These are phyloP conservation scores for Gorsachius magnificus DNA, from an alignment of 2,797 vertebrate species.

Conservation along the genomic window DNA sequence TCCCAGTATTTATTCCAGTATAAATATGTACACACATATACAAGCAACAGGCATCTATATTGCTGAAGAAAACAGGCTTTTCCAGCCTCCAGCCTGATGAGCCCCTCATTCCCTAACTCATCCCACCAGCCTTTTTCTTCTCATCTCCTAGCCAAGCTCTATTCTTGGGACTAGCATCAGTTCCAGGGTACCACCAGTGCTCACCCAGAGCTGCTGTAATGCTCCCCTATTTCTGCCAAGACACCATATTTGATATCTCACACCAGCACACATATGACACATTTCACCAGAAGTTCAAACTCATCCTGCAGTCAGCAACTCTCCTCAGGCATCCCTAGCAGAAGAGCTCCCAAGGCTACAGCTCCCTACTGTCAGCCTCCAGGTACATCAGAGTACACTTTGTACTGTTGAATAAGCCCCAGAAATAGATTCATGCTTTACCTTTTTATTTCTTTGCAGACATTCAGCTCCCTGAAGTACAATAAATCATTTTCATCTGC, in stretches of 20 bases:
- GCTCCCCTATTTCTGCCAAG: neutral
- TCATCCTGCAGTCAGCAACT: neutral
- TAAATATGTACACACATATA: neutral
- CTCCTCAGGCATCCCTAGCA: neutral
- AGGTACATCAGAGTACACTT: neutral
- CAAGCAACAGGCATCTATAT: neutral
- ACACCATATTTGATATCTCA: no score
- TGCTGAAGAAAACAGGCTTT: neutral
- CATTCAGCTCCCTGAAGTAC: neutral
- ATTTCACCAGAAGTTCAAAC: neutral
- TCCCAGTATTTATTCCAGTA: neutral
- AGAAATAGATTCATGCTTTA: neutral
- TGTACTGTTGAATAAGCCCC: neutral
- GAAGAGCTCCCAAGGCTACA: neutral
- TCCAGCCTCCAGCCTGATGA: neutral
- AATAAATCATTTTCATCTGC: neutral
- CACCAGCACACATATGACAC: neutral
- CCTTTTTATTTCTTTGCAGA: neutral
- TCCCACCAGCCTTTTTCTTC: neutral
- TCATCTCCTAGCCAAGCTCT: fast-evolving
- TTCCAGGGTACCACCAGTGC: neutral
- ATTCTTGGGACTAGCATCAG: neutral
- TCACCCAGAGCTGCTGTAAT: neutral
- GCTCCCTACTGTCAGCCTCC: neutral
- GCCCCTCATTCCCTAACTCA: neutral